Evolutionary conservation across 1,140 invertebrate species (phyloP), one percentile per base, ranked within the genome.

Genomic region (Calephelis virginiensis): DNA sequence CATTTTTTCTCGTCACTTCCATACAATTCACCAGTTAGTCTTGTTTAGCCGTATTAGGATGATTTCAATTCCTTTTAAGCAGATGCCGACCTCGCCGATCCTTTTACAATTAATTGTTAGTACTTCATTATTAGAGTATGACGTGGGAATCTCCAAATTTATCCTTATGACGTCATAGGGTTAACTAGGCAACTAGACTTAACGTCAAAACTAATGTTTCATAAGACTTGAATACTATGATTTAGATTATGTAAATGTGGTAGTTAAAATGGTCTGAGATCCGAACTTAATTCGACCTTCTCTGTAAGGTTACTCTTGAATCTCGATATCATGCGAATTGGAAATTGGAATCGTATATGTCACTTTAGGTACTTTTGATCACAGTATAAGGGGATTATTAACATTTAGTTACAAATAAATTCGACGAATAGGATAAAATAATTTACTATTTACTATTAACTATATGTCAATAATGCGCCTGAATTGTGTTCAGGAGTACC

Each of bases 121-220:
- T 69, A 74, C 73, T 75, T 69, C 72, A 83, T 84, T 81, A 80
- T 73, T 68, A 68, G 61, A 67, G 47, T 77, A 73, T 89, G 83
- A 85, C 83, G 82, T 80, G 70, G 75, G 79, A 81, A 77, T 81
- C 69, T 73, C 85, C 85, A 81, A 86, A 86, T 83, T 79, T 76
- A 86, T 82, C 75, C 78, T 40, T 73, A 82, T 86, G 86, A 89
- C 86, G 84, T 86, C 75, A 80, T 72, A 43, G 48, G 12, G 47
- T 37, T 49, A 62, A 62, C 46, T 64, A 38, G 63, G 38, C 40
- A 43, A 46, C 40, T 64, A 56, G 49, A 64, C 47, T 61, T 61
- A 61, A 61, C 43, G 56, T 61, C 63, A 56, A 64, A 64, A 56
- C 12, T 50, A 50, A 64, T 43, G 63, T 38, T 66, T 38, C 3